Evolutionary conservation across 2,888 invertebrate genomes (phyloP).

Genomic region (Acronicta alni): DNA sequence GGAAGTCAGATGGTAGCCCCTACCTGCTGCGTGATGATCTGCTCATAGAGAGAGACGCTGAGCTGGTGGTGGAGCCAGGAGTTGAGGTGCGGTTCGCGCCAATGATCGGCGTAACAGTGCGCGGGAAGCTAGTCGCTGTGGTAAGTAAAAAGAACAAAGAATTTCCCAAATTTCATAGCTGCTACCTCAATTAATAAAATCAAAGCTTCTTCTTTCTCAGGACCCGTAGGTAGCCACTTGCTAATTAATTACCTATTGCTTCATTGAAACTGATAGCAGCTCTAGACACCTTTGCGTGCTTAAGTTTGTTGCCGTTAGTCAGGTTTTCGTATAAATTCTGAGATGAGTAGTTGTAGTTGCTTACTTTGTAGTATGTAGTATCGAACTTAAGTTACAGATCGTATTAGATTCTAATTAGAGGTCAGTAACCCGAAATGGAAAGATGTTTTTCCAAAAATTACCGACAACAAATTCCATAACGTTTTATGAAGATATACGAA

Average conservation of each 20-base stretch:
- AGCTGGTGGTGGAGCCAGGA: constrained; percentile 96
- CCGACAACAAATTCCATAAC: too few species aligned
- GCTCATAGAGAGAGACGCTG: constrained; percentile 93
- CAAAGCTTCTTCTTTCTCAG: not conserved
- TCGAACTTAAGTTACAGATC: constrained; percentile 5
- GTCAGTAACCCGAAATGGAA: not conserved
- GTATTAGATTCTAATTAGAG: constrained; percentile 47
- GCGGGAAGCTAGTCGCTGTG: constrained; percentile 96
- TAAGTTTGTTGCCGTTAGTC: constrained; percentile 20
- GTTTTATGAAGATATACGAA: too few species aligned
- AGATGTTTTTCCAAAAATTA: not conserved
- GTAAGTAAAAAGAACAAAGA: constrained; percentile 89
- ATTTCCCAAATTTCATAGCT: not conserved
- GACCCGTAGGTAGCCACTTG: constrained; percentile 8
- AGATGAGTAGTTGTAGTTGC: constrained; percentile 12
- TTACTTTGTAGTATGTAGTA: constrained; percentile 1
- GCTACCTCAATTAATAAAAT: constrained; percentile 7
- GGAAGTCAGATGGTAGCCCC: constrained; percentile 91
- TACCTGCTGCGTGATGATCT: constrained; percentile 94
- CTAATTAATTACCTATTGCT: constrained; percentile 10
- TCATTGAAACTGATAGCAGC: constrained; percentile 19
- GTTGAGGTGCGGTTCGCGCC: constrained; percentile 97
- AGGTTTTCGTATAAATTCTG: constrained; percentile 8
- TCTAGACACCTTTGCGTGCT: constrained; percentile 34
- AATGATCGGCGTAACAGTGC: constrained; percentile 97